Conservation (phyloP, 2,888 invertebrate genomes). For the Yponomeuta sedellus region DNA sequence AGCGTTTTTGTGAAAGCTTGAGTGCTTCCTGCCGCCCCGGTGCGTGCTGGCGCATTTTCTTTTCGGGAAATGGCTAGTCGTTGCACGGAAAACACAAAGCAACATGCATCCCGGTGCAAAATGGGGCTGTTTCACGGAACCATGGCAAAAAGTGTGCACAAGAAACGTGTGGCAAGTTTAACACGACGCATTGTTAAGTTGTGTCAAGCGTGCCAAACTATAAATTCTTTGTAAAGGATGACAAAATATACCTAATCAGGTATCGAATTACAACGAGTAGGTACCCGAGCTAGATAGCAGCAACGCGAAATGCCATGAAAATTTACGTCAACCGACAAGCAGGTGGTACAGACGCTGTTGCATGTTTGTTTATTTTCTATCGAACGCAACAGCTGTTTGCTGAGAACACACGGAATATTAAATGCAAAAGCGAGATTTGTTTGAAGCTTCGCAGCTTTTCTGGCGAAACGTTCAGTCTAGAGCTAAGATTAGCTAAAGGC, state of each 20-base stretch:
- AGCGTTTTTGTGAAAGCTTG: slow-evolving; percentile 15
- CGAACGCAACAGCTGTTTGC: not conserved
- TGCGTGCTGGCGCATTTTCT: slow-evolving; percentile 6
- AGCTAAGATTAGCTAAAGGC: no score
- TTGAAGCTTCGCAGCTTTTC: not conserved
- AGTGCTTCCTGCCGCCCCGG: slow-evolving; percentile 8
- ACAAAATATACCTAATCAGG: no score
- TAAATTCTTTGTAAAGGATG: no score
- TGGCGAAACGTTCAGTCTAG: not conserved
- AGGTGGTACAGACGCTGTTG: not conserved
- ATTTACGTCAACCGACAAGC: not conserved
- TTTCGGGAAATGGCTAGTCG: slow-evolving; percentile 1
- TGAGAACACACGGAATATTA: not conserved
- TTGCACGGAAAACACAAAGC: slow-evolving; percentile 1
- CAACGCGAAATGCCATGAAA: not conserved
- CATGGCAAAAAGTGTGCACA: no score
- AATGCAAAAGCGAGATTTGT: not conserved
- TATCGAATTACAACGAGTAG: no score
- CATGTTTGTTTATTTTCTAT: not conserved
- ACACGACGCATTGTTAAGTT: no score
- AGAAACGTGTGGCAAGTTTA: no score
- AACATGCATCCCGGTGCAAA: not conserved
- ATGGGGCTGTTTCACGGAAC: not conserved
- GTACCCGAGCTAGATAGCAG: no score
- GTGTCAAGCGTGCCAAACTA: no score